phyloP scores from a whole-genome alignment of 1,140 invertebrate genomes.

The Rhynchophorus ferrugineus region DNA sequence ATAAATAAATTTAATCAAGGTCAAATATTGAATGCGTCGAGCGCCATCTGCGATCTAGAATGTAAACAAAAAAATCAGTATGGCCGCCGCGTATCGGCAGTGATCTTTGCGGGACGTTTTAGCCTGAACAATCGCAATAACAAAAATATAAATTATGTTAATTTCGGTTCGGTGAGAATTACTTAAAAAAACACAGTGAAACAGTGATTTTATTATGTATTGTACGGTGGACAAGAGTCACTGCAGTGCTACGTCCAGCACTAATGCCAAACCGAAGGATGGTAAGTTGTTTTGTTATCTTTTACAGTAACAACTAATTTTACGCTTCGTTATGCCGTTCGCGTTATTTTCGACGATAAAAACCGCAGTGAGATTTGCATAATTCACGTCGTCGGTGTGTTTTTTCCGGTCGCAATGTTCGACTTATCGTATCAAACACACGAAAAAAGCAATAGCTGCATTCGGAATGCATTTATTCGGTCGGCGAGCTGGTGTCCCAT shows the following conservation, averaged over 20 bases:
- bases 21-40: conserved; percentile 13
- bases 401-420: too few relatives aligned
- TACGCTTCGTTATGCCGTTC: neutral
- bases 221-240: conserved; percentile 41
- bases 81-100: conserved; percentile 38
- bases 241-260: conserved; percentile 36
- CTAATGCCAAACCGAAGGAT: conserved; percentile 38
- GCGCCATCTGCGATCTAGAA: conserved; percentile 30
- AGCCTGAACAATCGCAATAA: conserved; percentile 23
- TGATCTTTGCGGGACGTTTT: conserved; percentile 31
- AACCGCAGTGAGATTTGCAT: too few relatives aligned
- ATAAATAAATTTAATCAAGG: conserved; percentile 19
- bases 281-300: conserved; percentile 34
- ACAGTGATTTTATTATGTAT: conserved; percentile 40
- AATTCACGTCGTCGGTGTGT: too few relatives aligned
- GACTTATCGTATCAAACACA: too few relatives aligned
- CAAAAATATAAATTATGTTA: conserved; percentile 37
- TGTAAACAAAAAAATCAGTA: conserved; percentile 35
- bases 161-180: conserved; percentile 42
- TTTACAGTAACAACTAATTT: neutral
- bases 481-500: too few relatives aligned
- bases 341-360: neutral
- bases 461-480: too few relatives aligned
- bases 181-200: conserved; percentile 37
- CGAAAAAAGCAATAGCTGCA: too few relatives aligned